A percentile compares a stretch with the other conserved stretches of the same genome.
phyloP scores from a whole-genome alignment of 1,140 invertebrate genomes.

The Drosophila pectinifera region DNA sequence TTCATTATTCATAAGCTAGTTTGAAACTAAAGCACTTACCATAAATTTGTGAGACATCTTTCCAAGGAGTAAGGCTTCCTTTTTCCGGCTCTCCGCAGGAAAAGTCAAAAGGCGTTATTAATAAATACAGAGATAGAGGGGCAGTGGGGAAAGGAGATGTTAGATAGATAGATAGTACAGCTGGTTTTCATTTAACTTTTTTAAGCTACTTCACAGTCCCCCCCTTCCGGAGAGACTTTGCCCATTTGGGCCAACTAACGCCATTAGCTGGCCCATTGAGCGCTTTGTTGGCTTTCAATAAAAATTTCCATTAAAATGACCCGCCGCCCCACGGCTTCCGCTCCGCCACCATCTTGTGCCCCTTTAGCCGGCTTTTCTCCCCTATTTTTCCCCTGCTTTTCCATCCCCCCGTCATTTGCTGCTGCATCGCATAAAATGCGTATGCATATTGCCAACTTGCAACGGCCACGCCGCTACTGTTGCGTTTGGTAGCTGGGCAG shows the following conservation, averaged over 20 bases:
- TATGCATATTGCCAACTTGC: constrained; percentile 80
- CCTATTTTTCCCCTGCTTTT: background rate
- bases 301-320: constrained; percentile 80
- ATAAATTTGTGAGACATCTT: constrained; percentile 37
- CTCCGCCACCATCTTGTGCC: constrained; percentile 2
- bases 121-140: constrained; percentile 50
- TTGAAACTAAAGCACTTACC: constrained; percentile 48
- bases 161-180: constrained; percentile 27
- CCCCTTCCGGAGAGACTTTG: constrained; percentile 22
- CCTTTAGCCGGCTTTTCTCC: background rate
- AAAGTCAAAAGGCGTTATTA: constrained; percentile 70
- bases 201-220: constrained; percentile 69
- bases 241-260: constrained; percentile 72
- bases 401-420: constrained; percentile 28
- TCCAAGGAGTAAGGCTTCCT: constrained; percentile 5
- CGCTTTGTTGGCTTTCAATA: constrained; percentile 82
- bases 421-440: constrained; percentile 75
- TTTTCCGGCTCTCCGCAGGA: background rate
- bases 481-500: constrained; percentile 68
- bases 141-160: constrained; percentile 1
- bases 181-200: constrained; percentile 74
- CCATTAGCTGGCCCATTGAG: constrained; percentile 80
- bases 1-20: constrained; percentile 43
- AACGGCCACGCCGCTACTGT: constrained; percentile 40
- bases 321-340: constrained; percentile 6